These are phyloP conservation scores for Leptodactylus fallax DNA, from an alignment of 2,797 vertebrate genomes.

Conservation along the genomic window DNA sequence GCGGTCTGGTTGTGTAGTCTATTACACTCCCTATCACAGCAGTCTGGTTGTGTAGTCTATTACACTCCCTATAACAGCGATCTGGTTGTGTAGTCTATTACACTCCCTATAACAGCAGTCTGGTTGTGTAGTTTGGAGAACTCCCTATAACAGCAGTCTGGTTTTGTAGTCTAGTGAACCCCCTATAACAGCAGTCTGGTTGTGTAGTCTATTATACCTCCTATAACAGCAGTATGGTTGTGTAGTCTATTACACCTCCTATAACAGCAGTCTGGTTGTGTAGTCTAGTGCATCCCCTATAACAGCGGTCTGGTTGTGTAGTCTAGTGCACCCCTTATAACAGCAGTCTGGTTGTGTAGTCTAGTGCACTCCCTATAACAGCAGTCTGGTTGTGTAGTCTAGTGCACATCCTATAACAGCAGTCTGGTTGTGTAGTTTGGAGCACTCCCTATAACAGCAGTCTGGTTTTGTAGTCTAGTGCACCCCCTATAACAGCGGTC, in stretches of 20 bases:
- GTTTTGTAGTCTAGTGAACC: neutral
- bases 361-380: neutral
- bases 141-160: constrained; percentile 6
- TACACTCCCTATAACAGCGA: neutral
- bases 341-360: neutral
- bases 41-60: neutral
- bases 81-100: neutral
- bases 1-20: neutral
- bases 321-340: neutral
- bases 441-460: neutral
- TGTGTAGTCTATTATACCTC: neutral
- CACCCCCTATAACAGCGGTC: neutral
- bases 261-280: neutral
- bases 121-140: neutral
- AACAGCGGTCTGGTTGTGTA: neutral
- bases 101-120: constrained; percentile 1
- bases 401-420: neutral
- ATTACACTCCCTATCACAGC: neutral
- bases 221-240: constrained; percentile 1
- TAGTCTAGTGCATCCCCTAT: neutral
- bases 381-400: neutral
- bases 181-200: constrained; percentile 2
- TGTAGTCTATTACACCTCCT: neutral
- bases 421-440: neutral
- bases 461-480: neutral